These are phyloP conservation scores for Neocrepidodera transversa DNA, from an alignment of 2,888 invertebrate species.

Conservation along the genomic window DNA sequence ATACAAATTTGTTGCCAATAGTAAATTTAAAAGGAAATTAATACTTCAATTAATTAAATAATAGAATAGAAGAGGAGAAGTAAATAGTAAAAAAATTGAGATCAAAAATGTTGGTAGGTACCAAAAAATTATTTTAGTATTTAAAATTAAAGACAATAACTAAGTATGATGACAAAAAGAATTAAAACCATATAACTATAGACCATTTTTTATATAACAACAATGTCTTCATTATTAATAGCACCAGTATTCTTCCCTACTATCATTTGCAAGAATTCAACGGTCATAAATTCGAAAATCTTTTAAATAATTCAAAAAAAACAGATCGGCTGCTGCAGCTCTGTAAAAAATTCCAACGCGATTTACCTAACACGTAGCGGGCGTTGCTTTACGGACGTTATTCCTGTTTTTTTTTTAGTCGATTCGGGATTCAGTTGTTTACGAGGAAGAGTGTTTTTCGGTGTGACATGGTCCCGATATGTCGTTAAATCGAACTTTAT, in stretches of 20 bases:
- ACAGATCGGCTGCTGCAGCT: not conserved
- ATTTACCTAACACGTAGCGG: constrained; percentile 20
- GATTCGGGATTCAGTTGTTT: constrained; percentile 1
- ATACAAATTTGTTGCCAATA: too few species aligned
- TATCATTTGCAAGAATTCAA: constrained; percentile 29
- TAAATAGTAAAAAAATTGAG: too few species aligned
- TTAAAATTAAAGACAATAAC: not conserved
- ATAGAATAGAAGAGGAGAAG: too few species aligned
- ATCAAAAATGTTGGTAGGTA: too few species aligned
- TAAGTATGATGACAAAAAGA: not conserved
- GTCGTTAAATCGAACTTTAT: constrained; percentile 62
- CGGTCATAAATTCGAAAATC: constrained; percentile 29
- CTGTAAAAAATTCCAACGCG: constrained; percentile 1
- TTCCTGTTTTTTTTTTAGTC: constrained; percentile 6
- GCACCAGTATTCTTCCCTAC: constrained; percentile 13
- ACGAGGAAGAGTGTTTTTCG: constrained; percentile 15
- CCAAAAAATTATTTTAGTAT: too few species aligned
- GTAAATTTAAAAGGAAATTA: too few species aligned
- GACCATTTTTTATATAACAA: too few species aligned
- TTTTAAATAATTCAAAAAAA: constrained; percentile 33
- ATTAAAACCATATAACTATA: not conserved
- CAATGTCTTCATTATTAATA: constrained; percentile 23
- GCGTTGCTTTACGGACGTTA: not conserved
- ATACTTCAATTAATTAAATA: too few species aligned
- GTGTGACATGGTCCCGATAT: constrained; percentile 56